Conservation (phyloP, 2,113 vertebrate genomes). For the Rissa tridactyla region DNA sequence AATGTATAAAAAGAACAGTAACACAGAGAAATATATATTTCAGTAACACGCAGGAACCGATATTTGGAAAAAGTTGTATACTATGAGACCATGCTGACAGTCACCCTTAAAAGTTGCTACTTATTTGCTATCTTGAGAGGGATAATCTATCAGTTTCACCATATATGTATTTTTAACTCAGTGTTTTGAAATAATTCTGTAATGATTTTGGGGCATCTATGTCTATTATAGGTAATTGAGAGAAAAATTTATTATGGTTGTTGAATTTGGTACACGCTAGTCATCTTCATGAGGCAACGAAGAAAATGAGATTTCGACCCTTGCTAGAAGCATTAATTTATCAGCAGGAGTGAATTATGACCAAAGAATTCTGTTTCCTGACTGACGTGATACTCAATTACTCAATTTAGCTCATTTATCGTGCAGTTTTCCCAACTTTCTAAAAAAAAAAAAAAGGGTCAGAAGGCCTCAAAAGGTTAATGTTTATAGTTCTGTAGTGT, state of each 20-base stretch:
- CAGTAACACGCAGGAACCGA: not conserved
- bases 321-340: not conserved
- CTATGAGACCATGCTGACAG: not conserved
- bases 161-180: not conserved
- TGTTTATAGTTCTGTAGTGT: not conserved
- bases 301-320: not conserved
- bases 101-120: not conserved
- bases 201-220: not conserved
- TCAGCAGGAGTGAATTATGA: not conserved
- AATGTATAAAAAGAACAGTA: not conserved
- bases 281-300: not conserved
- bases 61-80: not conserved
- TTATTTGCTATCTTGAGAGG: not conserved
- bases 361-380: not conserved
- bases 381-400: not conserved
- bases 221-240: not conserved
- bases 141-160: not conserved
- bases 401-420: not conserved
- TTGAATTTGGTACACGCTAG: not conserved
- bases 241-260: not conserved
- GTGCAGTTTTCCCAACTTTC: not conserved
- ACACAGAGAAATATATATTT: not conserved
- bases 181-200: not conserved
- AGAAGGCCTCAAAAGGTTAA: not conserved
- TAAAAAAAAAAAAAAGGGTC: not conserved